A percentile compares a stretch with the other conserved stretches of the same genome.
phyloP scores from a whole-genome alignment of 2,113 vertebrate genomes.

The Stigmatopora argus region DNA sequence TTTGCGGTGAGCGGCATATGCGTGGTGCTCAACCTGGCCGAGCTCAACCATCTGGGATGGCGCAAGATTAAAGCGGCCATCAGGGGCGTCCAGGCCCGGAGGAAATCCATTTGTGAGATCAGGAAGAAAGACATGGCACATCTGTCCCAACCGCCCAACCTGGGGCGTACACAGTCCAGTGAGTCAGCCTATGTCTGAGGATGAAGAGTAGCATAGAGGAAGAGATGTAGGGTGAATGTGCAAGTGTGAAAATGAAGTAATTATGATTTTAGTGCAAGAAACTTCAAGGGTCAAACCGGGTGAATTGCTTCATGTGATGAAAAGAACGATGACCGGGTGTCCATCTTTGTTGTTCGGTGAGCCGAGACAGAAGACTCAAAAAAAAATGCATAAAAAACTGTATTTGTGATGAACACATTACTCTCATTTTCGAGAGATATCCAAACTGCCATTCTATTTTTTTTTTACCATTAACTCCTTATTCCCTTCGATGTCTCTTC shows the following conservation, averaged over 20 bases:
- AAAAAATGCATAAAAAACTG: slow-evolving; percentile 16
- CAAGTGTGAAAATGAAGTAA: slow-evolving; percentile 21
- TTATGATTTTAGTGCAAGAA: slow-evolving; percentile 44
- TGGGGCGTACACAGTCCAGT: slow-evolving; percentile 82
- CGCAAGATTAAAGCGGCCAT: slow-evolving; percentile 81
- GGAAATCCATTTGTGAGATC: slow-evolving; percentile 77
- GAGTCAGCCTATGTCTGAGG: slow-evolving; percentile 82
- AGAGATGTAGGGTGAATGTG: slow-evolving; percentile 38
- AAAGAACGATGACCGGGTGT: slow-evolving; percentile 30
- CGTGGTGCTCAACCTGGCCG: slow-evolving; percentile 84
- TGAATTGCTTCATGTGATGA: slow-evolving; percentile 23
- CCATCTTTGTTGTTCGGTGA: slow-evolving; percentile 8
- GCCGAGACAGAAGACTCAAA: slow-evolving; percentile 14
- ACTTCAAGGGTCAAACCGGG: slow-evolving; percentile 5
- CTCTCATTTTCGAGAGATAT: slow-evolving; percentile 23
- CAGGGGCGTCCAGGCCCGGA: slow-evolving; percentile 75
- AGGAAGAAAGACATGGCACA: slow-evolving; percentile 76
- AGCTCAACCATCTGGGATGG: slow-evolving; percentile 89
- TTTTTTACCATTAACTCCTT: slow-evolving; percentile 31
- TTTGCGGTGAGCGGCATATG: slow-evolving; percentile 88
- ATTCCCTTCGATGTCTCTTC: slow-evolving; percentile 19
- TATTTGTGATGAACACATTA: slow-evolving; percentile 24
- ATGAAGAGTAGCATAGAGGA: slow-evolving; percentile 6
- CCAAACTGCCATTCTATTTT: slow-evolving; percentile 58
- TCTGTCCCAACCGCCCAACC: slow-evolving; percentile 69